phyloP scores from a whole-genome alignment of 1,140 invertebrate genomes.

The Homalodisca vitripennis region DNA sequence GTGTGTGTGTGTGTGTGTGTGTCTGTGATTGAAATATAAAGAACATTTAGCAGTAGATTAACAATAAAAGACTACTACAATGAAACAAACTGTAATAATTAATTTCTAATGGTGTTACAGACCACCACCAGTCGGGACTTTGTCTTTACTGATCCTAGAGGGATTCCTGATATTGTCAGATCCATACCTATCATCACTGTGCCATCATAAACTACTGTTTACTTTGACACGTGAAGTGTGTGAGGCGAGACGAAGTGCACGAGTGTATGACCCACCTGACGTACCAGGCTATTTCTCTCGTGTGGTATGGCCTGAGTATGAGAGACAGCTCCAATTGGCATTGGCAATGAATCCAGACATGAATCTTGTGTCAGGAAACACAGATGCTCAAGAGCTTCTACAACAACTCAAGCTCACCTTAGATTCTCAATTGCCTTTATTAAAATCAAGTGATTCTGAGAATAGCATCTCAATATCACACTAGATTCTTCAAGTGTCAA shows the following conservation, averaged over 20 bases:
- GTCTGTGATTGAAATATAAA: too few relatives aligned
- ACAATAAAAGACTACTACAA: too few relatives aligned
- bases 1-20: too few relatives aligned
- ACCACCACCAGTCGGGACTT: too few relatives aligned
- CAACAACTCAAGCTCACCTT: too few relatives aligned
- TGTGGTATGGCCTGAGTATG: conserved; percentile 39
- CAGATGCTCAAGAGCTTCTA: too few relatives aligned
- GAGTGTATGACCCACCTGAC: conserved; percentile 74
- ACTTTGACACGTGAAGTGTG: conserved; percentile 66
- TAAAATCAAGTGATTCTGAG: too few relatives aligned
- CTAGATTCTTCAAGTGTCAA: too few relatives aligned
- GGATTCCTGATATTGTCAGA: conserved; percentile 37
- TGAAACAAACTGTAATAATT: neutral
- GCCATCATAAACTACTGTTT: conserved; percentile 35
- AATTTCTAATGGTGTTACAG: too few relatives aligned
- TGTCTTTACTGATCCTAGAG: conserved; percentile 32
- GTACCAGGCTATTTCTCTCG: conserved; percentile 68
- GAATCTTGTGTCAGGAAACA: neutral
- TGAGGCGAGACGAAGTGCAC: conserved; percentile 54
- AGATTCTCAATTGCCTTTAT: too few relatives aligned
- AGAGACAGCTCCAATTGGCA: conserved; percentile 33
- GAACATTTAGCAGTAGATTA: too few relatives aligned
- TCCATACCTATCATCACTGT: conserved; percentile 13
- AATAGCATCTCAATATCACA: too few relatives aligned
- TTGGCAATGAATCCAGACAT: neutral